Conservation (phyloP, 2,888 invertebrate genomes). For the Aphrophora alni region DNA sequence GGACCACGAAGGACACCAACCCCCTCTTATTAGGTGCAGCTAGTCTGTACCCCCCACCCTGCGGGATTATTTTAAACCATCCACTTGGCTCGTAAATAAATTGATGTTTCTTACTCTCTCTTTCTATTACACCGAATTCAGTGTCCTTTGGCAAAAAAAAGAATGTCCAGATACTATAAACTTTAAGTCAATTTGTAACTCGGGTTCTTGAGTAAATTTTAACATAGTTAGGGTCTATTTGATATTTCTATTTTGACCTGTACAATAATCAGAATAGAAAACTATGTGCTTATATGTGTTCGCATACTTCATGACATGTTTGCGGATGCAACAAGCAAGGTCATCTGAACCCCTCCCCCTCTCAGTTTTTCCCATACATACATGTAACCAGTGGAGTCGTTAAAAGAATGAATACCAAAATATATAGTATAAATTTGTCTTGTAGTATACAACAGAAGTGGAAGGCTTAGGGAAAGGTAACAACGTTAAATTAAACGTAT, state of each 20-base stretch:
- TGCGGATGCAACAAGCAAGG: constrained; percentile 3
- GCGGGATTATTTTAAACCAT: constrained; percentile 31
- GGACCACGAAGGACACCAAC: no score
- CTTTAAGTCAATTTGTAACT: constrained; percentile 18
- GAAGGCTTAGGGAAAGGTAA: no score
- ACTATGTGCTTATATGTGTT: constrained; percentile 27
- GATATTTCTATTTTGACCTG: constrained; percentile 36
- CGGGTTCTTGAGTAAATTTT: not conserved
- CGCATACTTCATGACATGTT: constrained; percentile 34
- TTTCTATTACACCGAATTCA: constrained; percentile 30
- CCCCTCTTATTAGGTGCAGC: no score
- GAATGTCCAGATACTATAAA: constrained; percentile 10
- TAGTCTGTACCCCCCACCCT: no score
- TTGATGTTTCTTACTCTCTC: constrained; percentile 11
- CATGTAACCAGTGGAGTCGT: constrained; percentile 50
- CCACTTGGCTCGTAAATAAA: constrained; percentile 12
- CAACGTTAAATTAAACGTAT: no score
- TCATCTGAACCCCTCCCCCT: constrained; percentile 40
- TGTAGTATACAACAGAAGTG: no score
- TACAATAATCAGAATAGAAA: constrained; percentile 32
- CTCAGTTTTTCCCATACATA: constrained; percentile 53
- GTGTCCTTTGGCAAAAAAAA: constrained; percentile 24
- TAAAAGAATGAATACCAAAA: constrained; percentile 51
- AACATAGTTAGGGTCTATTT: constrained; percentile 24
- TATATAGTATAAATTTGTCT: constrained; percentile 52